A percentile compares a stretch with the other conserved stretches of the same genome.
Evolutionary conservation across 2,797 vertebrate genomes (phyloP).

Genomic region (Thripadectes ignobilis): DNA sequence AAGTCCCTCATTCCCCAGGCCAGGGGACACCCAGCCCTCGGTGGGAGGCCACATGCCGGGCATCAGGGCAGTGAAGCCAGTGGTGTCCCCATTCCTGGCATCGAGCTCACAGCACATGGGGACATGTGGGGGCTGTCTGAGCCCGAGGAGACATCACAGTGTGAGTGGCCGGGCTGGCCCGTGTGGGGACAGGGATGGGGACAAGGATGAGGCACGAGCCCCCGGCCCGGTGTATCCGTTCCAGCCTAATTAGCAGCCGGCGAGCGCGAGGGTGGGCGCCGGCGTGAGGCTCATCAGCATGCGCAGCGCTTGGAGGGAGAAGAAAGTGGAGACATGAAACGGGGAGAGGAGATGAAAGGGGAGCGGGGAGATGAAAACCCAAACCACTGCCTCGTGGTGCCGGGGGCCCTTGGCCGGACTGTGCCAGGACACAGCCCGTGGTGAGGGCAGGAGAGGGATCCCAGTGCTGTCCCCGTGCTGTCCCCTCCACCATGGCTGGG

Average conservation of each 20-base stretch:
- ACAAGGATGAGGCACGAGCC: fast-evolving
- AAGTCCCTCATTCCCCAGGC: background rate
- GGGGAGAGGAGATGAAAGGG: slow-evolving; percentile 54
- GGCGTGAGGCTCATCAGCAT: slow-evolving; percentile 53
- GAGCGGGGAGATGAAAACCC: slow-evolving; percentile 32
- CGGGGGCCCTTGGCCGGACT: fast-evolving
- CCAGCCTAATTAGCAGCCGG: slow-evolving; percentile 22
- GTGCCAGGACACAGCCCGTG: fast-evolving
- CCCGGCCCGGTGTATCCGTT: background rate
- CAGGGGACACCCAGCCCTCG: background rate
- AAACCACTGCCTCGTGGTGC: background rate
- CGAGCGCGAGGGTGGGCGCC: background rate
- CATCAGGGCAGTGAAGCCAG: fast-evolving
- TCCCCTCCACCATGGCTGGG: fast-evolving
- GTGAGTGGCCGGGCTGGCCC: fast-evolving
- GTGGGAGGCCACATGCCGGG: fast-evolving
- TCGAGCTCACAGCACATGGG: fast-evolving
- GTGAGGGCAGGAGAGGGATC: background rate
- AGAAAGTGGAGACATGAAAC: slow-evolving; percentile 67
- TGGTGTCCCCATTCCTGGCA: fast-evolving
- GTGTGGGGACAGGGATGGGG: fast-evolving
- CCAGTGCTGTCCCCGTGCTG: fast-evolving
- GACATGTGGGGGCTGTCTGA: fast-evolving
- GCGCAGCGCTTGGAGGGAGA: slow-evolving; percentile 51
- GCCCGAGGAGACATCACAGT: fast-evolving